A percentile compares a stretch with the other conserved stretches of the same genome.
Conservation (phyloP, 2,888 invertebrate genomes). For the Panopea generosa region DNA sequence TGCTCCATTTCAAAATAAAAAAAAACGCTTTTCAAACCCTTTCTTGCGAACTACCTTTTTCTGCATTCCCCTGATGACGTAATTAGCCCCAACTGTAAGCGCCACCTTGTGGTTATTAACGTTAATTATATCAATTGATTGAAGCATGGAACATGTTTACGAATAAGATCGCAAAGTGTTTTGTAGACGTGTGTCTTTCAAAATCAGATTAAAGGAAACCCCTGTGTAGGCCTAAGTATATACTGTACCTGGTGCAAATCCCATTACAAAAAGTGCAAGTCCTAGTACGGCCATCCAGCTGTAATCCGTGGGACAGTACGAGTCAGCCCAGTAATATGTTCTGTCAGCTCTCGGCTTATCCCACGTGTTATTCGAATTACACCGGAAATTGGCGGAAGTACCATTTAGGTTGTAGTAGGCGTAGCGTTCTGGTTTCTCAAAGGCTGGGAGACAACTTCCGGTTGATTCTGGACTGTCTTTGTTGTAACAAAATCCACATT, state of each 20-base stretch:
- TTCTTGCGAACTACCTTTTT: too few relatives aligned
- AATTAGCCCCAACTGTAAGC: too few relatives aligned
- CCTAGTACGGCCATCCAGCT: slow-evolving; percentile 85
- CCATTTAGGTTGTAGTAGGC: slow-evolving; percentile 23
- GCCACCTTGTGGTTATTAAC: too few relatives aligned
- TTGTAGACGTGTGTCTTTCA: too few relatives aligned
- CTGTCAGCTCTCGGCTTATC: slow-evolving; percentile 41
- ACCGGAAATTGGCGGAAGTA: slow-evolving; percentile 43
- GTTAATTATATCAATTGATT: too few relatives aligned
- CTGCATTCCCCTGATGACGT: too few relatives aligned
- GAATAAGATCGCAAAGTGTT: too few relatives aligned
- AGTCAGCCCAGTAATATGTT: slow-evolving; percentile 81
- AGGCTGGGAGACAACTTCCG: slow-evolving; percentile 78
- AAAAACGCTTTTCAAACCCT: too few relatives aligned
- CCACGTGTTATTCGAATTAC: slow-evolving; percentile 54
- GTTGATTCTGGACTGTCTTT: slow-evolving; percentile 60
- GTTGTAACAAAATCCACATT: slow-evolving; percentile 86
- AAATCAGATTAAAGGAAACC: too few relatives aligned
- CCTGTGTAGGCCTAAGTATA: too few relatives aligned
- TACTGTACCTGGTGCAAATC: slow-evolving; percentile 86
- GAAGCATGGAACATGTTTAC: too few relatives aligned
- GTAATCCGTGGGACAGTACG: slow-evolving; percentile 85
- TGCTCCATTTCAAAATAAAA: too few relatives aligned
- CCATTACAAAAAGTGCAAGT: slow-evolving; percentile 85
- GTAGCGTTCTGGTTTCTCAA: slow-evolving; percentile 59